Evolutionary conservation across 2,797 vertebrate species (phyloP), one percentile per base, ranked within the genome.

Genomic region (Oreochromis mossambicus): DNA sequence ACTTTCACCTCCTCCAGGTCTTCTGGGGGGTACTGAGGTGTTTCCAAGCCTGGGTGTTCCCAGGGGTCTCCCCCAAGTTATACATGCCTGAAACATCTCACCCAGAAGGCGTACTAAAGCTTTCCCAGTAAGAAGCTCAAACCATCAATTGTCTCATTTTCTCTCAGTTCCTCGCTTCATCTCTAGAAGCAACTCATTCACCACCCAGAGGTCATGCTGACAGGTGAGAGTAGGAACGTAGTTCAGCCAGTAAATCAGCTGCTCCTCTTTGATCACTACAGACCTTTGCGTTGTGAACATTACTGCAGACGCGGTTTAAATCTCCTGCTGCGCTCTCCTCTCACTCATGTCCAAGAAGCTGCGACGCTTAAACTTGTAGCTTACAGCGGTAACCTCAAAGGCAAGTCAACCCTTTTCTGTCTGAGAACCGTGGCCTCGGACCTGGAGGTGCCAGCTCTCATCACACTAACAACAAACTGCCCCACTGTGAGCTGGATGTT

Each of bases 211-310:
- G 17, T 63, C 58, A 12, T 5, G 58, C 5, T 36, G 29, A 11
- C 17, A 61, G 58, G 6, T 61, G 10, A 63, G 34, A 3, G 56
- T 6, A 58, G 15, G 3, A 58, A 19, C 56, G 6, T 0, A 61
- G 9, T 61, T 61, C 56, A 61, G 0, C 56, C 56, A 61, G 56
- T 34, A 61, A 61, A 61, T 7, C 56, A 61, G 29, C 56, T 3
- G 56, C 56, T 61, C 17, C 56, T 61, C 29, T 61, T 56, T 29
- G 7, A 56, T 2, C 55, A 3, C 55, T 17, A 29, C 14, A 56
- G 24, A 56, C 55, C 26, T 56, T 61, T 56, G 54, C 54, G 0
- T 8, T 56, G 54, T 29, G 29, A 34, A 0, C 29, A 11, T 19
- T 38, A 38, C 61, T 58, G 29, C 55, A 32, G 55, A 17, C 14